Conservation (phyloP, 2,113 vertebrate species). For the Pan paniscus region DNA sequence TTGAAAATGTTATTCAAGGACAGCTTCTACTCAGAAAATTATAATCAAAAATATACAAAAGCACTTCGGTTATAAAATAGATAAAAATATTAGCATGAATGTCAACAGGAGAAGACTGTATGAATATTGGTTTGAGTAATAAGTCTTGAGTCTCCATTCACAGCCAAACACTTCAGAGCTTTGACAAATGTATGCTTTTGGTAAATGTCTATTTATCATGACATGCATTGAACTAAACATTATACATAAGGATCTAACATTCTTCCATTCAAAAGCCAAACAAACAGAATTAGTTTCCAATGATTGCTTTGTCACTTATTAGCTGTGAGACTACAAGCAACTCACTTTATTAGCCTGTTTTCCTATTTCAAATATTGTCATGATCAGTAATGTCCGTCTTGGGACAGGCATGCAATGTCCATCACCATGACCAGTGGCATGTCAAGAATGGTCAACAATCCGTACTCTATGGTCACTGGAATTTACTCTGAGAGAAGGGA, state of each 20-base stretch:
- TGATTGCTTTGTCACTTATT: background rate
- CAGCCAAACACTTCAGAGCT: constrained; percentile 25
- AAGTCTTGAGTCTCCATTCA: constrained; percentile 52
- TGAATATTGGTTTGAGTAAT: constrained; percentile 59
- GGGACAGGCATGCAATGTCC: fast-evolving
- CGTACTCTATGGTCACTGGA: background rate
- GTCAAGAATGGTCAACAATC: background rate
- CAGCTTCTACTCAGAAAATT: constrained; percentile 55
- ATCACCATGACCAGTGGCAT: fast-evolving
- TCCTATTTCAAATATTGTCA: background rate
- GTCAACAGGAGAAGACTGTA: constrained; percentile 54
- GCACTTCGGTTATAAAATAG: constrained; percentile 63
- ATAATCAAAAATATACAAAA: constrained; percentile 76
- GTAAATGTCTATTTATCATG: constrained; percentile 35
- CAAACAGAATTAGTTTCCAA: background rate
- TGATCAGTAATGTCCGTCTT: background rate
- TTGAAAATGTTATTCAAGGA: constrained; percentile 42
- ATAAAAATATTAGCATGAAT: constrained; percentile 74
- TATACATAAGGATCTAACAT: background rate
- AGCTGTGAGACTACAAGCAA: background rate
- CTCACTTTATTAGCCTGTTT: background rate
- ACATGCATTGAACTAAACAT: background rate
- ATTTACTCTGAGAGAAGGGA: background rate
- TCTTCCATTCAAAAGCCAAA: background rate
- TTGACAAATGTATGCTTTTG: constrained; percentile 47